Evolutionary conservation across 1,140 invertebrate genomes (phyloP).

Genomic region (Procambarus virginalis): DNA sequence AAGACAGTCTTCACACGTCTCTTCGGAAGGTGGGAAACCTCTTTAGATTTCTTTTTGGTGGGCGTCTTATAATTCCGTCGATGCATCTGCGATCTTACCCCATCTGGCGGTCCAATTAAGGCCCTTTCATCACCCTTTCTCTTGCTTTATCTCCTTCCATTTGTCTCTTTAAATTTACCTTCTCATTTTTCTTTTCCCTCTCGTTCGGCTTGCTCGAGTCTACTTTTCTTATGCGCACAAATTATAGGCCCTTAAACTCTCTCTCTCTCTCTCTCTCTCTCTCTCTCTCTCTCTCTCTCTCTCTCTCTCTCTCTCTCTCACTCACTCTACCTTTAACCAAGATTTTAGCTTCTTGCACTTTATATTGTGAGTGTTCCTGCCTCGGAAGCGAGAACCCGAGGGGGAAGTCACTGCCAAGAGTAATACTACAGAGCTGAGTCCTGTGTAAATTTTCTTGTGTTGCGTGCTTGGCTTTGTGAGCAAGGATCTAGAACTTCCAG

Average conservation of each 20-base stretch:
- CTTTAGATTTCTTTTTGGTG: background rate
- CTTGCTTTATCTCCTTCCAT: background rate
- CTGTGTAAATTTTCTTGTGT: constrained; percentile 23
- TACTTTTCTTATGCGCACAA: background rate
- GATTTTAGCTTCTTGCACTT: too few relatives aligned
- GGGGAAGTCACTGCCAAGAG: background rate
- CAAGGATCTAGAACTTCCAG: constrained; percentile 15
- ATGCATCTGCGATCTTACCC: background rate
- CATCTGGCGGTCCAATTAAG: constrained; percentile 15
- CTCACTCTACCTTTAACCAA: background rate
- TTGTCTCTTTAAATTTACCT: background rate
- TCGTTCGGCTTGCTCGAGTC: background rate
- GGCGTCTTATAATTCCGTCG: constrained; percentile 28
- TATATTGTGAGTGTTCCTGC: too few relatives aligned
- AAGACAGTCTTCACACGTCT: constrained; percentile 18
- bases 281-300: constrained; percentile 42
- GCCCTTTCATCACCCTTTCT: constrained; percentile 18
- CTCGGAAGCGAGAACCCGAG: too few relatives aligned
- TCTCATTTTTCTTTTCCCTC: background rate
- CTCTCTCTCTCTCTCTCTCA: background rate
- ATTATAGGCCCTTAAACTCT: background rate
- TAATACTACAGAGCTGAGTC: background rate
- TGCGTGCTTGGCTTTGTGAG: constrained; percentile 35
- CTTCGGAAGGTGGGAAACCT: background rate
- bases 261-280: constrained; percentile 40